A percentile compares a stretch with the other conserved stretches of the same genome.
Conservation (phyloP, 1,140 invertebrate species). For the Carcinoscorpius rotundicauda region DNA sequence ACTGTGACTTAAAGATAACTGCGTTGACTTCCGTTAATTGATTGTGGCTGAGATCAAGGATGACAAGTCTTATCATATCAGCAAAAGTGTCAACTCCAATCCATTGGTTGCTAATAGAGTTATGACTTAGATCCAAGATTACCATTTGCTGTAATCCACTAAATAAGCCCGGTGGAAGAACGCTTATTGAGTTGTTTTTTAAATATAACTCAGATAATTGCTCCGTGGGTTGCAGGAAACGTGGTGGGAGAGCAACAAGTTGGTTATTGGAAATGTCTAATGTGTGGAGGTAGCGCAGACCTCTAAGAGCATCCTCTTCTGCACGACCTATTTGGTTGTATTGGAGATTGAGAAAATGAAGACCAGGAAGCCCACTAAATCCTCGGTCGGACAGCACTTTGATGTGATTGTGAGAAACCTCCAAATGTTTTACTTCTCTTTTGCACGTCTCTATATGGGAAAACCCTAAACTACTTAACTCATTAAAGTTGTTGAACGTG, state of each 20-base stretch:
- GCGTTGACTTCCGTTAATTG: constrained; percentile 63
- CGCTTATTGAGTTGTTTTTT: constrained; percentile 68
- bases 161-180: constrained; percentile 62
- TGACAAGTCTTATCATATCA: constrained; percentile 69
- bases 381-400: constrained; percentile 59
- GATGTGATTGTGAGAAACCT: constrained; percentile 63
- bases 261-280: constrained; percentile 65
- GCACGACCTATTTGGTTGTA: constrained; percentile 58
- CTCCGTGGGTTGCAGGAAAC: constrained; percentile 61
- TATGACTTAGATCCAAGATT: constrained; percentile 71
- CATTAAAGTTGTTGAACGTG: constrained; percentile 61
- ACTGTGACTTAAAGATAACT: constrained; percentile 64
- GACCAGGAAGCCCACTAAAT: constrained; percentile 56
- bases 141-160: constrained; percentile 62
- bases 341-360: constrained; percentile 61
- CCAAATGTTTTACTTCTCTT: constrained; percentile 43
- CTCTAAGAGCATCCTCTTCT: constrained; percentile 54
- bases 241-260: constrained; percentile 69
- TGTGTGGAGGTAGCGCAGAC: constrained; percentile 48
- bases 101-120: constrained; percentile 66
- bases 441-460: too few relatives aligned
- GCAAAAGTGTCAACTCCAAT: constrained; percentile 67
- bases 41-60: constrained; percentile 75
- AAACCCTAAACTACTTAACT: constrained; percentile 55
- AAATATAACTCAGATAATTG: constrained; percentile 67